Evolutionary conservation across 1,140 invertebrate genomes (phyloP), one percentile per base, ranked within the genome.

Genomic region (Monomorium pharaonis): DNA sequence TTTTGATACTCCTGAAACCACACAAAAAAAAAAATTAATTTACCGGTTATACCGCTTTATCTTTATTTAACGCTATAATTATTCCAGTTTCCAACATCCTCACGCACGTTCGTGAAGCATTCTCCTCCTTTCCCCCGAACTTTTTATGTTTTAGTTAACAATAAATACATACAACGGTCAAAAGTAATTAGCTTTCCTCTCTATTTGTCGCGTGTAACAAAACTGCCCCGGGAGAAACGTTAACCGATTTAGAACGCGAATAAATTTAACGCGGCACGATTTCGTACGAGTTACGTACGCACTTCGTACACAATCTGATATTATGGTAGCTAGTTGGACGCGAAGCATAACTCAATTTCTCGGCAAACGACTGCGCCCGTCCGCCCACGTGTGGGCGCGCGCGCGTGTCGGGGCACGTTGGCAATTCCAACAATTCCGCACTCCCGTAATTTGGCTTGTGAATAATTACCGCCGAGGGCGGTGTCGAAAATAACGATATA

Each of bases 271-370:
- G 12, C 77, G 63, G 56, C 65, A 72, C 65, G 54, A 56, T 81
- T 72, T 81, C 78, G 65, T 51, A n/a, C 63, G 33, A 30, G 16
- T 37, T n/a, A n/a, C 78, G 24, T 37, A 72, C 65, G 63, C 78
- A 70, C 16, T 69, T 70, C 33, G 65, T 44, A 44, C 65, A 58
- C 78, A 72, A 81, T 81, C 37, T 58, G 65, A 69, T 72, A 81
- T 81, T 81, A 81, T 58, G 37, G 78, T 81, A 44, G 33, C 78
- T 81, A 81, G 78, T 81, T 58, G 78, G 78, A 81, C 37, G 24
- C 51, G 37, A 72, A 58, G 49, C 65, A 72, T 81, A 81, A 81
- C 78, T 81, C 78, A 81, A 81, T 81, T 81, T 81, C 78, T 81
- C 78, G 65, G 65, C 30, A 42, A 80, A 81, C 78, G 49, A 72